A percentile compares a stretch with the other conserved stretches of the same genome.
These are phyloP conservation scores for Scaptomyza caliginosa DNA, from an alignment of 2,888 invertebrate species.

Conservation along the genomic window DNA sequence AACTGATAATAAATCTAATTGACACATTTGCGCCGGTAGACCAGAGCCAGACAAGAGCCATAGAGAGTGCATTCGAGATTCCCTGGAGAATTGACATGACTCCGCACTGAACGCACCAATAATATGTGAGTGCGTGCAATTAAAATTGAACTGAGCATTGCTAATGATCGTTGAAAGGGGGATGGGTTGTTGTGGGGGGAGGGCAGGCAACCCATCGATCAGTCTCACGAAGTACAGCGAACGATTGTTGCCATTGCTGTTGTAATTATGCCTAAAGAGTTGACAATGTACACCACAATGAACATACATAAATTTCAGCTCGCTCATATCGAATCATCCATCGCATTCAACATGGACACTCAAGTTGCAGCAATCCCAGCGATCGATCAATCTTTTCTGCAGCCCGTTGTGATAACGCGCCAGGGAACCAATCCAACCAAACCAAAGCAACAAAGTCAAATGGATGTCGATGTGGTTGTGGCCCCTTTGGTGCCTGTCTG, in stretches of 20 bases:
- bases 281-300: conserved; percentile 66
- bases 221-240: conserved; percentile 12
- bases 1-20: conserved; percentile 84
- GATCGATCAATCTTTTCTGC: conserved; percentile 57
- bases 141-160: conserved; percentile 63
- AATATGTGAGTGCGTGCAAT: conserved; percentile 67
- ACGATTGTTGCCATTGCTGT: conserved; percentile 51
- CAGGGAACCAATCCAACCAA: conserved; percentile 40
- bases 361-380: conserved; percentile 18
- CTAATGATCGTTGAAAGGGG: conserved; percentile 55
- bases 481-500: conserved; percentile 69
- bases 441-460: conserved; percentile 28
- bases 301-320: conserved; percentile 64
- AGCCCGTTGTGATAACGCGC: conserved; percentile 71
- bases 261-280: conserved; percentile 67
- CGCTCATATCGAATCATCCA: conserved; percentile 75
- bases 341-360: conserved; percentile 43
- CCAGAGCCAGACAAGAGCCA: conserved; percentile 1
- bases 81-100: conserved; percentile 61
- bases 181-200: too few relatives aligned
- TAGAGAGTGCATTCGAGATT: conserved; percentile 19
- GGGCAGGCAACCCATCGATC: conserved; percentile 42
- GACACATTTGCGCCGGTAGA: conserved; percentile 82
- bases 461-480: conserved; percentile 22
- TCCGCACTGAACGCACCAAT: conserved; percentile 44